These are phyloP conservation scores for Mantis religiosa DNA, from an alignment of 2,888 invertebrate genomes.

Conservation along the genomic window DNA sequence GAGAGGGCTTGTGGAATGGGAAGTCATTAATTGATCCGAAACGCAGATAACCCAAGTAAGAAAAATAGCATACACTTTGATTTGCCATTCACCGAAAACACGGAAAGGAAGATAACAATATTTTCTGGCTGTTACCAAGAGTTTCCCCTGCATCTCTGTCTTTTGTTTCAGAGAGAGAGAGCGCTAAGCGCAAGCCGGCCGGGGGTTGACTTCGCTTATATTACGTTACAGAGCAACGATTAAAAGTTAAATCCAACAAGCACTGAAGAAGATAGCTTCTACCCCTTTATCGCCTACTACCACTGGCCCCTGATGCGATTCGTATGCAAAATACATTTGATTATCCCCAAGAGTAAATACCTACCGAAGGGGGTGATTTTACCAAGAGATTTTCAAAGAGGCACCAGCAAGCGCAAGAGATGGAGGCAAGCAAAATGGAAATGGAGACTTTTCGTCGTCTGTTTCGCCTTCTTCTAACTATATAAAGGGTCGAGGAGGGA, in stretches of 20 bases:
- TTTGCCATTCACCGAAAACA: conserved; percentile 21
- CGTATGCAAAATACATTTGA: conserved; percentile 32
- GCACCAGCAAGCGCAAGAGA: background rate
- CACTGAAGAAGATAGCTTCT: conserved; percentile 28
- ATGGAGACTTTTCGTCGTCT: conserved; percentile 18
- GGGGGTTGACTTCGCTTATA: conserved; percentile 9
- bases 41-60: conserved; percentile 16
- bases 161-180: conserved; percentile 24
- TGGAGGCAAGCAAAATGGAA: conserved; percentile 20
- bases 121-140: conserved; percentile 20
- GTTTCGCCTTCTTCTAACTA: conserved; percentile 16
- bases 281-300: conserved; percentile 30
- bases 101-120: conserved; percentile 24
- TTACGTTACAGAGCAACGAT: conserved; percentile 27
- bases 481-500: conserved; percentile 15
- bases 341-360: conserved; percentile 32
- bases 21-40: conserved; percentile 18
- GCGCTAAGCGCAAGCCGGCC: background rate
- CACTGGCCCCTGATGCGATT: conserved; percentile 29
- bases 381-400: conserved; percentile 24
- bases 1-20: background rate
- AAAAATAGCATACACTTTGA: conserved; percentile 23
- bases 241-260: conserved; percentile 31
- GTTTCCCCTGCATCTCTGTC: conserved; percentile 4
- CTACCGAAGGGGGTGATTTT: conserved; percentile 26